Evolutionary conservation across 2,888 invertebrate genomes (phyloP), one percentile per base, ranked within the genome.

Genomic region (Drosophila helvetica): DNA sequence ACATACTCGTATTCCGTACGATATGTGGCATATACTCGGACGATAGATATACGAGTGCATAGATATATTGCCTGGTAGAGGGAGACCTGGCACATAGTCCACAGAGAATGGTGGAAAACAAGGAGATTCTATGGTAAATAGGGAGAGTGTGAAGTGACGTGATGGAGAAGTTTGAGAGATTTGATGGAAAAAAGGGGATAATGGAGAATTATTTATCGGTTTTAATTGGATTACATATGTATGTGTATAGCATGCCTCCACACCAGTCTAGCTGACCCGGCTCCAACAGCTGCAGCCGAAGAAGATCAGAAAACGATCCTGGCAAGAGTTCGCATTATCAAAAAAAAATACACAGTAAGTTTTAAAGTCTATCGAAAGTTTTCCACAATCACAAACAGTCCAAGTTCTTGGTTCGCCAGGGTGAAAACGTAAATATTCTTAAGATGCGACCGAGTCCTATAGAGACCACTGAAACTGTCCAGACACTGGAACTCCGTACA

Each of bases 281-380:
- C 50, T 62, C 72, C n/a, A 92, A n/a, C 2, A 71, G 50, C 1
- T 50, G 46, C 87, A 86, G 17, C 91, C 90, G 19, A 92, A 51
- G 68, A 91, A 91, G 8, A 92, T 61, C 47, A 91, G 91, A 84
- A 92, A 91, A n/a, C 92, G 90, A 77, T 92, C 92, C 91, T 91
- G 38, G 2, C 15, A 38, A 38, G 15, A 7, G 38, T 66, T 48
- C 15, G 47, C 38, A 38, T 4, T 27, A 33, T 9, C 50, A 54
- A 38, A 12, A 1, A 22, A 51, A 57, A 45, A 22, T 7, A 0
- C 1, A 0, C n/a, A n/a, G n/a, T n/a, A n/a, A n/a, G n/a, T n/a
- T n/a, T n/a, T n/a, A 1, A 33, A 19, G 19, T 8, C 0, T 7
- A 6, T 60, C 70, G 15, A 7, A 1, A 38, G 38, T 38, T 19